phyloP scores from a whole-genome alignment of 2,113 vertebrate genomes.

The Oostethus manadensis region DNA sequence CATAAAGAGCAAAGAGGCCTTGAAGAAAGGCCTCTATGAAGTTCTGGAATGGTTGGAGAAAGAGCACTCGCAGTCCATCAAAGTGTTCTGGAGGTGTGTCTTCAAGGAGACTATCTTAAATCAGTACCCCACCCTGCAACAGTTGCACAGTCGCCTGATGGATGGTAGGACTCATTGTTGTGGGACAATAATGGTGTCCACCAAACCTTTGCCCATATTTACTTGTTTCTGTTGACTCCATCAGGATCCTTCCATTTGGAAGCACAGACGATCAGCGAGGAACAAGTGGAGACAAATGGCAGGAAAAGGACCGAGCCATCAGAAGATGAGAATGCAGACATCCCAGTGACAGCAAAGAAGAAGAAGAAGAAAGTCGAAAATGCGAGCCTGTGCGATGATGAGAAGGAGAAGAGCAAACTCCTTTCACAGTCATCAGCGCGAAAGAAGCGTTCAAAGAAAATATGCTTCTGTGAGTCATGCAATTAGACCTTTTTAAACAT shows the following conservation, averaged over 20 bases:
- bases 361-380: not conserved
- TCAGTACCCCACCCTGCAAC: conserved; percentile 41
- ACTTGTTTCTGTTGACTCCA: not conserved
- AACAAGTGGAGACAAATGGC: not conserved
- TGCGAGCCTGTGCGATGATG: not conserved
- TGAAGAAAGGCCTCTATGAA: conserved; percentile 37
- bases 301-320: conserved; percentile 11
- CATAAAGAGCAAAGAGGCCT: conserved; percentile 40
- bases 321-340: conserved; percentile 3
- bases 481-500: too few species aligned
- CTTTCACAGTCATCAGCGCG: conserved; percentile 10
- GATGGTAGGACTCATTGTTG: conserved; percentile 49
- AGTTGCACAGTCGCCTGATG: conserved; percentile 44
- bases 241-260: conserved; percentile 44
- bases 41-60: conserved; percentile 60
- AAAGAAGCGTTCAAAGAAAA: conserved; percentile 36
- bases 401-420: conserved; percentile 19
- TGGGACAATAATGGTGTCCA: not conserved
- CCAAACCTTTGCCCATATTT: not conserved
- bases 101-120: conserved; percentile 54
- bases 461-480: conserved; percentile 32
- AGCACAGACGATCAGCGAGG: conserved; percentile 5
- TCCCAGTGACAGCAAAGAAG: conserved; percentile 8
- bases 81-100: conserved; percentile 55
- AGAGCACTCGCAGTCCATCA: conserved; percentile 20